Evolutionary conservation across 2,888 invertebrate species (phyloP), one percentile per base, ranked within the genome.

Genomic region (Eulithis testata): DNA sequence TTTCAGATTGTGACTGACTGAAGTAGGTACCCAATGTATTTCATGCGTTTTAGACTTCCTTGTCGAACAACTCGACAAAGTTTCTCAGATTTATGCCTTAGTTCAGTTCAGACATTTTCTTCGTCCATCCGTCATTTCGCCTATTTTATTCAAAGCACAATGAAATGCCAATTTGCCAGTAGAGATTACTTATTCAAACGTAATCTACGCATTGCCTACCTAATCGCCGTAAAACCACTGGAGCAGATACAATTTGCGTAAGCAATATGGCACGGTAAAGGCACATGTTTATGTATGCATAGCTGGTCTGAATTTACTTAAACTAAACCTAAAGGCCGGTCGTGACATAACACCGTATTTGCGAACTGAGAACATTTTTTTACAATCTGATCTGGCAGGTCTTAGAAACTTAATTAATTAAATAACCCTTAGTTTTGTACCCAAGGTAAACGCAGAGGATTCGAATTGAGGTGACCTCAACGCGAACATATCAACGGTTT

Each of bases 351-450:
- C 27, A 67, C 82, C 82, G 73, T 81, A 79, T 82, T 82, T 77
- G 81, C 84, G 71, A 62, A 73, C 76, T 59, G 76, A 81, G 78
- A 76, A 76, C 81, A 76, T 80, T 80, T 79, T 74, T 77, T 21
- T 74, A 74, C 76, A 80, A 83, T 84, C 81, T 73, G 77, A 83
- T 83, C 78, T 77, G 71, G 72, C 60, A 61, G 14, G 49, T 21
- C 7, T 9, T 50, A 47, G 45, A 57, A 57, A 52, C 57, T 27
- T 8, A 47, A 47, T 68, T 63, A 65, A 47, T 12, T 21, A 21
- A 61, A 21, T 21, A 21, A 21, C 21, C 2, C 21, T 21, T 31
- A 31, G 31, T 4, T 31, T 5, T 31, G 31, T 31, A 31, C 6
- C 31, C 4, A 31, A 31, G 4, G 31, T 31, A 31, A 31, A 4